A percentile compares a stretch with the other conserved stretches of the same genome.
Conservation (phyloP, 2,797 vertebrate species). For the Anguilla pacifica region DNA sequence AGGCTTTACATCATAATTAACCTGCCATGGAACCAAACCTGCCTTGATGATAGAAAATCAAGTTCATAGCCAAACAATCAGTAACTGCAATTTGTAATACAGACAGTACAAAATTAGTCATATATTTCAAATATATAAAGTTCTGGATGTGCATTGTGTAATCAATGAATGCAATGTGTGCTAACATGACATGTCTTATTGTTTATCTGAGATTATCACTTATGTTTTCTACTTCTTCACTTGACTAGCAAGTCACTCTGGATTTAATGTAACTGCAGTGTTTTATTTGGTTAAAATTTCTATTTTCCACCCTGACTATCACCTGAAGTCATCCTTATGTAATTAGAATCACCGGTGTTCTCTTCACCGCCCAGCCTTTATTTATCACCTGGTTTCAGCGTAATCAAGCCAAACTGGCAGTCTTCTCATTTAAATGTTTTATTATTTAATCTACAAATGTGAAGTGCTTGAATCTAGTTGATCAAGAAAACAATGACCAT, state of each 20-base stretch:
- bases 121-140: neutral
- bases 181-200: neutral
- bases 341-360: too few species aligned
- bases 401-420: neutral
- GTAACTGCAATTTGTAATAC: neutral
- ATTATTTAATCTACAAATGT: neutral
- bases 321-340: too few species aligned
- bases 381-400: neutral
- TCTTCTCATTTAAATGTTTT: neutral
- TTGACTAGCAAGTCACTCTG: too few species aligned
- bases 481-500: neutral
- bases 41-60: neutral
- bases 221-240: neutral
- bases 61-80: neutral
- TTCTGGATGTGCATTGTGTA: neutral
- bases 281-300: too few species aligned
- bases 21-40: neutral
- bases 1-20: neutral
- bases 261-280: too few species aligned
- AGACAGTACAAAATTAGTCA: neutral
- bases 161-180: neutral
- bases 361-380: neutral
- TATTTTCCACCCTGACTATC: neutral
- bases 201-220: neutral
- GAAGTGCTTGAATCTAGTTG: neutral